A percentile compares a stretch with the other conserved stretches of the same genome.
phyloP scores from a whole-genome alignment of 2,113 vertebrate genomes.

The Geococcyx californianus region DNA sequence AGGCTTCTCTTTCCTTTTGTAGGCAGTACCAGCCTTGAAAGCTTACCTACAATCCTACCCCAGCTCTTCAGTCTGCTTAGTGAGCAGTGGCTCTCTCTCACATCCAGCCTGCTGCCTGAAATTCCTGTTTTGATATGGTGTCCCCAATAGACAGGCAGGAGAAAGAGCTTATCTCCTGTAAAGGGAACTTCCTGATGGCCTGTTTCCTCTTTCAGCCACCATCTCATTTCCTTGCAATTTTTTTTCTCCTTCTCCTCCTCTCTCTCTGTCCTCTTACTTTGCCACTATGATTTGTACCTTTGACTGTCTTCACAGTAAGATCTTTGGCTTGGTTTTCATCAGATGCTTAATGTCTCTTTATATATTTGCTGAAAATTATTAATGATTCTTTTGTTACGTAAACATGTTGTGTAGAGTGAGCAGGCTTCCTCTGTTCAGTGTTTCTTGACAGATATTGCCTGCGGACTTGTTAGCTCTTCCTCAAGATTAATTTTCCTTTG shows the following conservation, averaged over 20 bases:
- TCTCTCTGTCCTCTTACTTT: background rate
- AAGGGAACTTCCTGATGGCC: background rate
- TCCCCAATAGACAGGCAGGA: background rate
- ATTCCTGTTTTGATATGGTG: background rate
- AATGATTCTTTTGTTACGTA: background rate
- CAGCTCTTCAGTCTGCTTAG: background rate
- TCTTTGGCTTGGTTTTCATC: background rate
- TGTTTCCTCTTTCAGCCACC: background rate
- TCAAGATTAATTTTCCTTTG: slow-evolving; percentile 7
- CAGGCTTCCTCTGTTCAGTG: background rate
- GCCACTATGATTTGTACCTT: background rate
- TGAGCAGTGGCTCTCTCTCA: background rate
- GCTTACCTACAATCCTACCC: background rate
- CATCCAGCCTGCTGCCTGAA: background rate
- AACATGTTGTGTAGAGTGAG: background rate
- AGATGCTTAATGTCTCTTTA: background rate
- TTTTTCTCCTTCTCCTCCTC: background rate
- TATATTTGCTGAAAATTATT: background rate
- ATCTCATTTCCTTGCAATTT: background rate
- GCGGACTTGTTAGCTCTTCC: background rate
- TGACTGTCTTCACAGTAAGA: background rate
- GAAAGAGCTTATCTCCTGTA: background rate
- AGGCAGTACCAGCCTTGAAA: background rate
- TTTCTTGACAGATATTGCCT: background rate
- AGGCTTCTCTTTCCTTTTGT: background rate